Evolutionary conservation across 1,140 invertebrate species (phyloP).

Genomic region (Chionoecetes opilio): DNA sequence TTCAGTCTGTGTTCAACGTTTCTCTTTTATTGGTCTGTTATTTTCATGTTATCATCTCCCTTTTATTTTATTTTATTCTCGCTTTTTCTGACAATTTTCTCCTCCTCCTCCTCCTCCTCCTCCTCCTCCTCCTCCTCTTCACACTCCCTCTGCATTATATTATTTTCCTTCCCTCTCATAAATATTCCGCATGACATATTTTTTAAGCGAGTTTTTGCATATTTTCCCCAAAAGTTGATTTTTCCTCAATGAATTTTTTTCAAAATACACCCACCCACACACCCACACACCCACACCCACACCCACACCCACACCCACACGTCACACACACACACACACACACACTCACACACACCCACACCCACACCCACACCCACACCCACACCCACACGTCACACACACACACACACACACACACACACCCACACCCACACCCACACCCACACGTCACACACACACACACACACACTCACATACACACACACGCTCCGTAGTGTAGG

Average conservation of each 20-base stretch:
- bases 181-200: background rate
- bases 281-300: background rate
- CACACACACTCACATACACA: slow-evolving; percentile 17
- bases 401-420: slow-evolving; percentile 27
- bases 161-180: slow-evolving; percentile 6
- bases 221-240: background rate
- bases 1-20: background rate
- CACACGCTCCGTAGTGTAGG: too few species aligned
- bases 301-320: background rate
- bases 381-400: slow-evolving; percentile 15
- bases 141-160: background rate
- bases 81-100: background rate
- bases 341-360: background rate
- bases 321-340: slow-evolving; percentile 5
- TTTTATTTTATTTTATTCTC: background rate
- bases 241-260: background rate
- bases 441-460: background rate
- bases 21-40: background rate
- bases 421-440: background rate
- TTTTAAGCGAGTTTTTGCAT: background rate
- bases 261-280: background rate
- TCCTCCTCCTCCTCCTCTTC: slow-evolving; percentile 4
- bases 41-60: background rate
- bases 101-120: background rate
- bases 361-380: background rate